These are phyloP conservation scores for Ferdinandea cuprea DNA, from an alignment of 2,888 invertebrate genomes.

Conservation along the genomic window DNA sequence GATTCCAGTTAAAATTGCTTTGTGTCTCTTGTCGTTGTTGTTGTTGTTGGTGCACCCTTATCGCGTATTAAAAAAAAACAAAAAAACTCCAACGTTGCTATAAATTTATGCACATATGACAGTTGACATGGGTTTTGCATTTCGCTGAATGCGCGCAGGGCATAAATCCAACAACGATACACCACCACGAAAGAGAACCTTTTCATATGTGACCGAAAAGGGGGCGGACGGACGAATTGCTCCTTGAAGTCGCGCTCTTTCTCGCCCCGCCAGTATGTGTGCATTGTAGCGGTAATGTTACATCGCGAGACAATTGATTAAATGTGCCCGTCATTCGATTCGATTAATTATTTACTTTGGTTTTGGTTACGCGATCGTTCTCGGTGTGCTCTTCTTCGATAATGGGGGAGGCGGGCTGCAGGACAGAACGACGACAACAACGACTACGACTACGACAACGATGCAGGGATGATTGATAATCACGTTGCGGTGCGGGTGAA, in stretches of 20 bases:
- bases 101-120: slow-evolving; percentile 75
- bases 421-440: too few relatives aligned
- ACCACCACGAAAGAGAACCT: slow-evolving; percentile 18
- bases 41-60: slow-evolving; percentile 57
- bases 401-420: neutral
- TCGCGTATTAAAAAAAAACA: slow-evolving; percentile 49
- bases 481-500: slow-evolving; percentile 55
- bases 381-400: neutral
- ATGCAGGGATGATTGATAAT: slow-evolving; percentile 61
- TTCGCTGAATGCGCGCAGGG: slow-evolving; percentile 56
- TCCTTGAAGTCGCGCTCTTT: slow-evolving; percentile 44
- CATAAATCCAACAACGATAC: slow-evolving; percentile 22
- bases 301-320: slow-evolving; percentile 68
- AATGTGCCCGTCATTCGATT: slow-evolving; percentile 73
- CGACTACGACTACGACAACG: too few relatives aligned
- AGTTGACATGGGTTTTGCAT: slow-evolving; percentile 75
- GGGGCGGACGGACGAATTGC: slow-evolving; percentile 51
- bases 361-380: slow-evolving; percentile 42
- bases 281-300: slow-evolving; percentile 58
- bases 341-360: slow-evolving; percentile 70
- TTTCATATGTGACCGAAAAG: slow-evolving; percentile 21
- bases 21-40: slow-evolving; percentile 32
- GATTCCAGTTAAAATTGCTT: slow-evolving; percentile 51
- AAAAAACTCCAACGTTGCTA: slow-evolving; percentile 62
- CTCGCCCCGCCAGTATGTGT: slow-evolving; percentile 7